Percentiles rank a stretch among this genome's conserved stretches.
Conservation (phyloP, 2,888 invertebrate genomes). For the Aquatica leii region DNA sequence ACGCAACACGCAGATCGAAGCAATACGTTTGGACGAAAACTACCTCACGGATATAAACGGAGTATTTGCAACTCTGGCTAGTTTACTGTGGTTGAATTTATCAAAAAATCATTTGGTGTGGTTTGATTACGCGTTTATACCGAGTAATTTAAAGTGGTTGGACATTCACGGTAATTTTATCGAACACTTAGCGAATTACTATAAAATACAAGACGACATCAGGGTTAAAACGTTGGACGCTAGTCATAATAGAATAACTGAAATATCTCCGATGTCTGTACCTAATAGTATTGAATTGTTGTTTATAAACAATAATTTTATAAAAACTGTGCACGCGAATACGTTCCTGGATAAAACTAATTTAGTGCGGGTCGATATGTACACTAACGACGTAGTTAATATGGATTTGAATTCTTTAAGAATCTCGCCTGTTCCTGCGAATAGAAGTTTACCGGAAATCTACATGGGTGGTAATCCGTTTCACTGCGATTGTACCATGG, state of each 20-base stretch:
- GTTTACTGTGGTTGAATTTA: constrained; percentile 85
- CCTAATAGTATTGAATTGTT: constrained; percentile 88
- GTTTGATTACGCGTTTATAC: constrained; percentile 94
- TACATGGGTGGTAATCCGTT: constrained; percentile 93
- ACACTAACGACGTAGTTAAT: constrained; percentile 85
- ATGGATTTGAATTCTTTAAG: constrained; percentile 83
- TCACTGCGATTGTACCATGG: constrained; percentile 94
- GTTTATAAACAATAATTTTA: constrained; percentile 89
- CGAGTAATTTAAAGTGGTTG: constrained; percentile 87
- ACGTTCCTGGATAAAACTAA: constrained; percentile 87
- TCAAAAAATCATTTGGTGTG: constrained; percentile 91
- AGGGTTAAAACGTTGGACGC: constrained; percentile 86
- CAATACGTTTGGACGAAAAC: constrained; percentile 88
- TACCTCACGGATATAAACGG: constrained; percentile 89
- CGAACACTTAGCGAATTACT: constrained; percentile 87
- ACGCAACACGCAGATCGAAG: constrained; percentile 81
- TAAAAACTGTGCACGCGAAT: constrained; percentile 81
- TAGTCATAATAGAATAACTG: constrained; percentile 86
- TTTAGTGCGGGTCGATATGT: constrained; percentile 87
- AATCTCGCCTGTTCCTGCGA: constrained; percentile 75
- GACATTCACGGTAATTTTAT: constrained; percentile 92
- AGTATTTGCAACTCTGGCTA: constrained; percentile 85
- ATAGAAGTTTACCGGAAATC: constrained; percentile 84
- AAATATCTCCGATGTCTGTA: constrained; percentile 83
- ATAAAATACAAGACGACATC: constrained; percentile 83